Percentiles rank a stretch among this genome's conserved stretches.
These are phyloP conservation scores for Eumaeus atala DNA, from an alignment of 1,140 invertebrate species.

Conservation along the genomic window DNA sequence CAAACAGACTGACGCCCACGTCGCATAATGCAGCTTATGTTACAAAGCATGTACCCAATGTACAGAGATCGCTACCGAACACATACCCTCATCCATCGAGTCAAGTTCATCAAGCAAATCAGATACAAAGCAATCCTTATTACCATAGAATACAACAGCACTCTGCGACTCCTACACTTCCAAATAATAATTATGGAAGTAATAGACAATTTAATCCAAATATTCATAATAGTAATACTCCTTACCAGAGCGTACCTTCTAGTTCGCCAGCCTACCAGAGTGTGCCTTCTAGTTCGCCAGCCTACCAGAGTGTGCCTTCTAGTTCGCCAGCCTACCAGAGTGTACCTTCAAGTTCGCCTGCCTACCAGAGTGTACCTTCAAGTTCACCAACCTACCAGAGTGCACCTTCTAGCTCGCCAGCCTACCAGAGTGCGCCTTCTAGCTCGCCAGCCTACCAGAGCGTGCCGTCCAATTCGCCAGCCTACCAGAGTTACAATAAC, in stretches of 20 bases:
- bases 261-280: slow-evolving; percentile 63
- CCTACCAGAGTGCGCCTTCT: too few species aligned
- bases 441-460: slow-evolving; percentile 66
- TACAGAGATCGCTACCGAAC: slow-evolving; percentile 50
- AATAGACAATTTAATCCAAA: slow-evolving; percentile 44
- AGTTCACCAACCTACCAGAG: slow-evolving; percentile 70
- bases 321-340: slow-evolving; percentile 65
- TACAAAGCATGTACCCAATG: slow-evolving; percentile 41
- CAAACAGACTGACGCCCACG: slow-evolving; percentile 55
- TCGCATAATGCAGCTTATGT: slow-evolving; percentile 46
- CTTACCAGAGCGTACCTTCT: slow-evolving; percentile 69
- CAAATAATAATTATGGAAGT: slow-evolving; percentile 38
- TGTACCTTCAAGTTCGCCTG: too few species aligned
- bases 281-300: slow-evolving; percentile 64
- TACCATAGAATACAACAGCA: slow-evolving; percentile 54
- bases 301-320: slow-evolving; percentile 69
- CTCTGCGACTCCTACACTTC: slow-evolving; percentile 26
- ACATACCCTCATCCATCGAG: slow-evolving; percentile 54
- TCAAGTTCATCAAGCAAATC: slow-evolving; percentile 46
- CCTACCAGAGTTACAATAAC: slow-evolving; percentile 61
- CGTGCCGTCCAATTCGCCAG: slow-evolving; percentile 58
- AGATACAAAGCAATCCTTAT: slow-evolving; percentile 47
- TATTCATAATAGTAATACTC: slow-evolving; percentile 38
- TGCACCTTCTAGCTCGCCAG: slow-evolving; percentile 63
- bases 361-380: slow-evolving; percentile 69